These are phyloP conservation scores for Nansenia antarctica DNA, from an alignment of 2,113 vertebrate genomes.

Conservation along the genomic window DNA sequence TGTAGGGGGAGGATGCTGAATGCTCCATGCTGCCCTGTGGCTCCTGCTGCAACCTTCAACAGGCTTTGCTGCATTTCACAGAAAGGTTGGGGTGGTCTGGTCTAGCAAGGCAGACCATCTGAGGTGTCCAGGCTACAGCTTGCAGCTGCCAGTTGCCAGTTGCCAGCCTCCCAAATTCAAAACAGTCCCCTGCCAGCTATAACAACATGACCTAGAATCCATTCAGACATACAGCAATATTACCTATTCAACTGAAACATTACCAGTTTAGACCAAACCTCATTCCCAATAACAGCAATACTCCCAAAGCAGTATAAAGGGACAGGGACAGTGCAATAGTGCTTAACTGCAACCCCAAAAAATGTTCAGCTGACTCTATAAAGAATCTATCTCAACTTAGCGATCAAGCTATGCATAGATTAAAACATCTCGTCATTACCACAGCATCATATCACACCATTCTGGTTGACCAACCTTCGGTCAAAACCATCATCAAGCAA, in stretches of 20 bases:
- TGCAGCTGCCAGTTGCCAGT: too few relatives aligned
- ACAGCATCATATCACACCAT: too few relatives aligned
- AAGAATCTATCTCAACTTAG: background rate
- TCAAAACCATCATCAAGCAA: background rate
- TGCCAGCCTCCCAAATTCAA: background rate
- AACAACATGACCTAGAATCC: background rate
- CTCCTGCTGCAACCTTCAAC: conserved; percentile 59
- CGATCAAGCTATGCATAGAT: background rate
- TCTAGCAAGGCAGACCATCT: too few relatives aligned
- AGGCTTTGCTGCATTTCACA: too few relatives aligned
- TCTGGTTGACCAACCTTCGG: too few relatives aligned
- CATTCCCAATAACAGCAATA: background rate
- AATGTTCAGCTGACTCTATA: background rate
- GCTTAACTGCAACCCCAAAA: background rate
- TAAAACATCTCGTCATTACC: too few relatives aligned
- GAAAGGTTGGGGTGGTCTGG: too few relatives aligned
- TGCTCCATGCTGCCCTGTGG: conserved; percentile 67
- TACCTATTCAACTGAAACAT: background rate
- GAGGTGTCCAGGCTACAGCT: conserved; percentile 19
- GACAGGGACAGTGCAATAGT: background rate
- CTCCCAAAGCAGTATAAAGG: background rate
- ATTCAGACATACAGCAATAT: conserved; percentile 8
- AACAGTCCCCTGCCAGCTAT: conserved; percentile 3
- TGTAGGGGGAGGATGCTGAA: background rate
- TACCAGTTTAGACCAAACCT: background rate